Conservation (phyloP, 2,888 invertebrate genomes). For the Microctonus aethiopoides region DNA sequence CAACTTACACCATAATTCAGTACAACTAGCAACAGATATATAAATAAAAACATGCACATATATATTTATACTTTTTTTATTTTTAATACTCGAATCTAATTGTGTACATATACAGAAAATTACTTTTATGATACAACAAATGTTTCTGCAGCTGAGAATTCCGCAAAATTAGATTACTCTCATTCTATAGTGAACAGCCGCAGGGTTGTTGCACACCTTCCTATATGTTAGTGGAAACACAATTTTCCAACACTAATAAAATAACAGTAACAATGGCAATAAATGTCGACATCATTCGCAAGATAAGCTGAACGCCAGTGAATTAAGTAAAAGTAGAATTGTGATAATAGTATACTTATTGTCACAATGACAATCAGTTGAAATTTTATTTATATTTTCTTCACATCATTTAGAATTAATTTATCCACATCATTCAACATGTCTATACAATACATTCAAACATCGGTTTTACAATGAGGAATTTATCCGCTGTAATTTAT, state of each 20-base stretch:
- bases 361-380: background rate
- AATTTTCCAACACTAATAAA: slow-evolving; percentile 35
- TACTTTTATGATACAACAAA: background rate
- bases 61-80: background rate
- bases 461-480: background rate
- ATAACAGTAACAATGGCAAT: slow-evolving; percentile 41
- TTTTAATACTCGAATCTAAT: background rate
- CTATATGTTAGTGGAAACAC: slow-evolving; percentile 20
- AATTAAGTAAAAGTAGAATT: background rate
- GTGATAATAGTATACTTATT: no score
- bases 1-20: no score
- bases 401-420: background rate
- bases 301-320: slow-evolving; percentile 7
- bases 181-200: slow-evolving; percentile 1
- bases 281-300: slow-evolving; percentile 44
- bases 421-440: background rate
- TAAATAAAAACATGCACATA: no score
- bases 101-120: background rate
- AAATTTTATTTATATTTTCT: background rate
- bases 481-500: no score
- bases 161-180: slow-evolving; percentile 36
- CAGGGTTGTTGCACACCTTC: slow-evolving; percentile 21
- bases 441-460: background rate
- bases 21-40: no score
- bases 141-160: slow-evolving; percentile 18